A percentile compares a stretch with the other conserved stretches of the same genome.
Conservation (phyloP, 2,113 vertebrate species). For the Oncorhynchus mykiss region DNA sequence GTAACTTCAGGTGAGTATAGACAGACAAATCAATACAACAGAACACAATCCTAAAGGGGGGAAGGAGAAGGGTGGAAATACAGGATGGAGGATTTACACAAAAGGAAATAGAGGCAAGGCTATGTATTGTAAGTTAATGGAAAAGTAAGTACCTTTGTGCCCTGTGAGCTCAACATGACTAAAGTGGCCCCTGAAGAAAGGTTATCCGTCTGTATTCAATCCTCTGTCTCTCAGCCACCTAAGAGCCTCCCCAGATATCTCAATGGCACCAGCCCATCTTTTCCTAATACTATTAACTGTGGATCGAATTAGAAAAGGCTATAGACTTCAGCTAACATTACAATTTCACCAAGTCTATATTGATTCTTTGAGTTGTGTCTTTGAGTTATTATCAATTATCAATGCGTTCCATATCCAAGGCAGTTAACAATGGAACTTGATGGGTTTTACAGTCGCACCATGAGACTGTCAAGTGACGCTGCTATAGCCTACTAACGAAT, state of each 20-base stretch:
- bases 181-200: slow-evolving; percentile 52
- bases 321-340: no score
- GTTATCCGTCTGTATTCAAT: slow-evolving; percentile 42
- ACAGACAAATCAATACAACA: slow-evolving; percentile 48
- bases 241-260: slow-evolving; percentile 19
- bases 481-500: no score
- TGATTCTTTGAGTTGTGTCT: not conserved
- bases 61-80: not conserved
- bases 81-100: not conserved
- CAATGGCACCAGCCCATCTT: not conserved
- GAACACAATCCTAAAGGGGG: slow-evolving; percentile 16
- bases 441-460: no score
- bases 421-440: no score
- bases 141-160: slow-evolving; percentile 42
- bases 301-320: no score
- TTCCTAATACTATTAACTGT: not conserved
- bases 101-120: slow-evolving; percentile 30
- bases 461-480: no score
- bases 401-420: no score
- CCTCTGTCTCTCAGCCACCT: slow-evolving; percentile 11
- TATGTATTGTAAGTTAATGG: slow-evolving; percentile 17
- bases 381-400: no score
- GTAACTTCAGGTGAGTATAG: slow-evolving; percentile 11
- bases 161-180: slow-evolving; percentile 26
- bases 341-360: not conserved